Percentiles rank a stretch among this genome's conserved stretches.
Evolutionary conservation across 1,140 invertebrate species (phyloP).

Genomic region (Euschistus heros): DNA sequence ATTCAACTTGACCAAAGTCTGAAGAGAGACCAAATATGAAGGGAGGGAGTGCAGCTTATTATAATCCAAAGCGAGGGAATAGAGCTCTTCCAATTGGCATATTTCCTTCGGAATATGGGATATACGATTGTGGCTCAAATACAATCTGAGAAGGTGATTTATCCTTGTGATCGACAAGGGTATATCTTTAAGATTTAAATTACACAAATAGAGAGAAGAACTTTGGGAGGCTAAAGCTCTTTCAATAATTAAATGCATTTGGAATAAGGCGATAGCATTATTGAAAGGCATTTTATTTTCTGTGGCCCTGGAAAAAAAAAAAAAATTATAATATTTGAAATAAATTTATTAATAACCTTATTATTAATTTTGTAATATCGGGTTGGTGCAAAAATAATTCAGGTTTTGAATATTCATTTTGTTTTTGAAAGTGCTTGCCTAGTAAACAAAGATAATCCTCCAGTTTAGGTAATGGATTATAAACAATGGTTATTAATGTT

Average conservation of each 20-base stretch:
- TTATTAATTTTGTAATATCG: too few species aligned
- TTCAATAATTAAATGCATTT: slow-evolving; percentile 12
- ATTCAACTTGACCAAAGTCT: slow-evolving; percentile 8
- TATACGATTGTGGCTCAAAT: background rate
- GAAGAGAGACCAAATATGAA: slow-evolving; percentile 2
- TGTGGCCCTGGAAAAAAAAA: too few species aligned
- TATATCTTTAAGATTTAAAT: slow-evolving; percentile 13
- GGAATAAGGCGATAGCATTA: slow-evolving; percentile 5
- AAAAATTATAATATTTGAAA: too few species aligned
- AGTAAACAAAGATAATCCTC: too few species aligned
- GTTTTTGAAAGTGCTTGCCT: too few species aligned
- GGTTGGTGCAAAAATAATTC: too few species aligned
- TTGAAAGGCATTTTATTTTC: background rate
- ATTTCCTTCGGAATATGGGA: background rate
- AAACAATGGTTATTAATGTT: too few species aligned
- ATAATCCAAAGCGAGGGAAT: slow-evolving; percentile 8
- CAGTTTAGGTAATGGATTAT: too few species aligned
- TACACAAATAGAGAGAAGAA: background rate
- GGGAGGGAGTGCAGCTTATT: background rate
- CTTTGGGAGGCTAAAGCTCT: slow-evolving; percentile 1
- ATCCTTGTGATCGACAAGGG: slow-evolving; percentile 3
- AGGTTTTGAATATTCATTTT: too few species aligned
- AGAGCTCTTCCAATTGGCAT: background rate
- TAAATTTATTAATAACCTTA: too few species aligned
- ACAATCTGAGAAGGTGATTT: background rate